A percentile compares a stretch with the other conserved stretches of the same genome.
Evolutionary conservation across 1,140 invertebrate genomes (phyloP).

Genomic region (Meteorus sp.): DNA sequence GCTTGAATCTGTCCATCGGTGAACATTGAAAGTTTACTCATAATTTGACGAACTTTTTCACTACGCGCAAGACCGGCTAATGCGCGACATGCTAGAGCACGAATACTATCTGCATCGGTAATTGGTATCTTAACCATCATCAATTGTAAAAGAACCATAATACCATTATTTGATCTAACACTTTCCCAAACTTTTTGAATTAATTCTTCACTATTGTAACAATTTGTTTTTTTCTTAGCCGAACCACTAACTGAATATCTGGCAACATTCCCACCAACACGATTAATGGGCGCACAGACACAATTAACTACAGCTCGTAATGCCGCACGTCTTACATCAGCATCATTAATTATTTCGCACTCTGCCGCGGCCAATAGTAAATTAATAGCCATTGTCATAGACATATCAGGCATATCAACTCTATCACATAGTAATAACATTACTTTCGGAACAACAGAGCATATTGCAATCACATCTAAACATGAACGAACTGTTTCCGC

Average conservation of each 20-base stretch:
- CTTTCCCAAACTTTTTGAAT: conserved; percentile 92
- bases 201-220: conserved; percentile 80
- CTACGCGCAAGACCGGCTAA: conserved; percentile 89
- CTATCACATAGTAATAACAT: conserved; percentile 80
- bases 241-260: conserved; percentile 68
- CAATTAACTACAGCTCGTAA: conserved; percentile 88
- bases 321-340: conserved; percentile 90
- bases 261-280: conserved; percentile 67
- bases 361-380: conserved; percentile 84
- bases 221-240: conserved; percentile 72
- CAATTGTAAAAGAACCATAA: conserved; percentile 84
- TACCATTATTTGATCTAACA: conserved; percentile 91
- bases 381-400: conserved; percentile 72
- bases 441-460: conserved; percentile 85
- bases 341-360: conserved; percentile 84
- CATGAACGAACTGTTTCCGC: conserved; percentile 88
- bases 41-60: conserved; percentile 91
- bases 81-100: conserved; percentile 88
- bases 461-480: conserved; percentile 87
- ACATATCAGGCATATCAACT: conserved; percentile 75
- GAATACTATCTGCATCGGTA: conserved; percentile 93
- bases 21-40: conserved; percentile 93
- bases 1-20: conserved; percentile 90
- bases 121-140: conserved; percentile 93
- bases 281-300: conserved; percentile 85